Base-by-base conservation (phyloP, 2,888 invertebrate species). In the Xylophagus ater region DNA sequence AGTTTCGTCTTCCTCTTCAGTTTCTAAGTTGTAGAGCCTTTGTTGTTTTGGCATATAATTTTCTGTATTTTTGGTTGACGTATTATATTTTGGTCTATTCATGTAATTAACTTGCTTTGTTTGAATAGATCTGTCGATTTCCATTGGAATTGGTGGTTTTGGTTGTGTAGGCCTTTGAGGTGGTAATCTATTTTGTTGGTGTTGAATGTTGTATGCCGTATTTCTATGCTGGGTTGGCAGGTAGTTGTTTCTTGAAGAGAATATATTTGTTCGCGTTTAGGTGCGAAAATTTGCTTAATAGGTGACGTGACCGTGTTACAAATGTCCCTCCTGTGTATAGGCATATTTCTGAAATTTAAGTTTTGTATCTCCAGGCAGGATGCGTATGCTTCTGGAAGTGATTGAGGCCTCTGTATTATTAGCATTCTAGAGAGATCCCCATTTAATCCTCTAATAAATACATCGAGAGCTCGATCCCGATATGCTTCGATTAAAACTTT, bases 301-400 rank as follows among this genome's bases (percentile, higher is more conserved):
- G 2, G 15, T 10, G 21, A 20, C 9, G 32, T 33, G 6, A 34
- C 10, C 3, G 24, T 12, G n/a, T 31, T 31, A 6, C 12, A 23
- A 3, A n/a, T 4, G n/a, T 28, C 4, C 6, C 4, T 9, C 2
- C 20, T 26, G 6, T 10, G 40, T 4, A 40, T 24, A 3, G 34
- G 4, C 2, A 34, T n/a, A 13, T 24, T 41, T 4, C 34, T 9
- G 12, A 19, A 40, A 21, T 29, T 28, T 2, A 40, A 23, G 28
- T 34, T 43, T 34, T 40, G 23, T 3, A 34, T 24, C 26, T 40
- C 34, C 2, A 40, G 15, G 9, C 46, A 44, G n/a, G 46, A 41
- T 3, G 42, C 21, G 9, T 45, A 45, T 20, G 40, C 46, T 20
- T 47, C 46, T 4, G 46, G 42, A 0, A 46, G 21, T 2, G 41